Base-by-base conservation (phyloP, 2,113 vertebrate species). In the Brachyistius frenatus region DNA sequence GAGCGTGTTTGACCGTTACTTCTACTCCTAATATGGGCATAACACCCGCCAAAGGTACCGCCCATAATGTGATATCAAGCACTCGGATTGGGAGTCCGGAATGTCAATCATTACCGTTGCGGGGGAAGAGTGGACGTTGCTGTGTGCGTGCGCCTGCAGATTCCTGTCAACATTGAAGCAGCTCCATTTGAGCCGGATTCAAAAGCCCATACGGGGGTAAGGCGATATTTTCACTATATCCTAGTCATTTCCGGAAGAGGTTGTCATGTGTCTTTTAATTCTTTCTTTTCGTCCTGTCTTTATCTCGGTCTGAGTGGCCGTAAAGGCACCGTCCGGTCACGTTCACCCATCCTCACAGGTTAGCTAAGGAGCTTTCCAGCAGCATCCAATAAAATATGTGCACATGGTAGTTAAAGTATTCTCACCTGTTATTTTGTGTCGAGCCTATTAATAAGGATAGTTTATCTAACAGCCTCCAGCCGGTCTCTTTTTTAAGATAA, bases 1-100 rank as follows among this genome's bases (percentile, higher is more conserved):
- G 58, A 55, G 23, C 31, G 14, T 39, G 35, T n/a, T 7, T 2
- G 11, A 8, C 8, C 13, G 23, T 70, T n/a, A 23, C 5, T 39
- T 30, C 39, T n/a, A 11, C 47, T 81, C 88, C 87, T 63, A 65
- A 85, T 89, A 86, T 78, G 86, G 90, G 8, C 80, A 82, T 8
- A 41, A 64, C 5, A 0, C 58, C 37, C 2, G 0, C 6, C 4
- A 3, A 39, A 9, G 10, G 65, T 2, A 8, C 67, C 61, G 63
- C 83, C 74, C 31, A 50, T 14, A 15, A 23, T 9, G 9, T 2
- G 2, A 36, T 0, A 23, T 41, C 0, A 3, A 4, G 50, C 14
- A 1, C 44, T 84, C 23, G 16, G 60, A 92, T 93, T 94, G 90
- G 91, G 58, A 54, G 13, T 57, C 0, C 3, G 0, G 3, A 6